Base-by-base conservation (phyloP, 2,113 vertebrate species). In the Dolichallabes microphthalmus region DNA sequence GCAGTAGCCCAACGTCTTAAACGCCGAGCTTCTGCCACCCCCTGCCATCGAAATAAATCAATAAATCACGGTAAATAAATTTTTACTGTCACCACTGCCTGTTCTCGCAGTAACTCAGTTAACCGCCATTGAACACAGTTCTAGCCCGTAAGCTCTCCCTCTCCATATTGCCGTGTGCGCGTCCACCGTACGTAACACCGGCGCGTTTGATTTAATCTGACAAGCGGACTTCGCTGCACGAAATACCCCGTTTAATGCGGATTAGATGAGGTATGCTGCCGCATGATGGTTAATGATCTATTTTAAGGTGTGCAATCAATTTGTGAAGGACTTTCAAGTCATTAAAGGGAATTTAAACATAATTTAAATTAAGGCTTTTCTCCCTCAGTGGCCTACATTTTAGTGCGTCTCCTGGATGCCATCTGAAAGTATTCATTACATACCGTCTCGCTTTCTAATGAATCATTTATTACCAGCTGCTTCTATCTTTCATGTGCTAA, bases 381-480 rank as follows among this genome's bases (percentile, higher is more conserved):
- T 71, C 19, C 15, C 52, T 82, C 53, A 58, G 52, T 57, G 50
- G 53, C 22, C 45, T 71, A 57, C 52, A 39, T 60, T 57, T 71
- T 39, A 68, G 61, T 25, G 27, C 53, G 8, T 14, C 9, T 64
- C 68, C 60, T 64, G 14, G 35, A 69, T 39, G 81, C 17, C 52
- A 53, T 57, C 30, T 25, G 19, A 71, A 71, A 39, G 32, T 71
- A 58, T 73, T 73, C 53, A 58, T 71, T 73, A 83, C 68, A 73
- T 83, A n/a, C 27, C 10, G 60, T 39, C 30, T 58, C 32, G 22
- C 53, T 83, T 83, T 83, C 64, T 83, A 83, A 73, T 83, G 82
- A 83, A n/a, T 73, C 68, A 83, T 73, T 83, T 83, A 82, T 82
- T 68, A 73, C 76, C 64, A 68, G 60, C 22, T 69, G 53, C 84